A percentile compares a stretch with the other conserved stretches of the same genome.
Conservation (phyloP, 2,888 invertebrate species). For the Isotomurus palustris region DNA sequence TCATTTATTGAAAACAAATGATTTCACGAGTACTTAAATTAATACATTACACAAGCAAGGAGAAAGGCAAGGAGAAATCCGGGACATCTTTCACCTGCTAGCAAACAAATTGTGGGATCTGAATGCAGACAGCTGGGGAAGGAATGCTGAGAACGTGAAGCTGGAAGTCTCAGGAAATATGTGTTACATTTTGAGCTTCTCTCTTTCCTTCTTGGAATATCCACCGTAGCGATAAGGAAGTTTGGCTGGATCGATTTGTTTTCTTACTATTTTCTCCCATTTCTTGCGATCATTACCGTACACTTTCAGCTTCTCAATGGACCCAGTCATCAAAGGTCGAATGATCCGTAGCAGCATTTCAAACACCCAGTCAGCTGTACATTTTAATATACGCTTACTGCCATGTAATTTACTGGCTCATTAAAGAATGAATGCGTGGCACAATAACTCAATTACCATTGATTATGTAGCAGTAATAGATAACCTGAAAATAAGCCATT, state of each 20-base stretch:
- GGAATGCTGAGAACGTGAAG: too few relatives aligned
- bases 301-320: slow-evolving; percentile 7
- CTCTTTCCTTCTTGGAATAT: neutral
- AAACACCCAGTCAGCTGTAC: slow-evolving; percentile 5
- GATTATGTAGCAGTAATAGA: slow-evolving; percentile 7
- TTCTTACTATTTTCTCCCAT: slow-evolving; percentile 7
- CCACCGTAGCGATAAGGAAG: slow-evolving; percentile 8
- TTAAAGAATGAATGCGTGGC: too few relatives aligned
- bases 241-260: slow-evolving; percentile 1
- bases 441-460: slow-evolving; percentile 8
- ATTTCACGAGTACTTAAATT: too few relatives aligned
- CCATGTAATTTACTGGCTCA: neutral
- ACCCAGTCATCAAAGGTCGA: slow-evolving; percentile 5
- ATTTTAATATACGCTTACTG: too few relatives aligned
- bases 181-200: slow-evolving; percentile 5
- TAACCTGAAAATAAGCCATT: neutral
- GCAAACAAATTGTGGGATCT: too few relatives aligned
- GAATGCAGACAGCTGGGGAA: too few relatives aligned
- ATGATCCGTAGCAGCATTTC: slow-evolving; percentile 5
- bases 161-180: too few relatives aligned
- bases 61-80: too few relatives aligned
- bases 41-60: too few relatives aligned
- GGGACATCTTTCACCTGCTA: too few relatives aligned
- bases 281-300: neutral
- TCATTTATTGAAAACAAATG: too few relatives aligned